Percentiles rank a stretch among this genome's conserved stretches.
phyloP scores from a whole-genome alignment of 1,140 invertebrate species.

The Hirudo medicinalis region DNA sequence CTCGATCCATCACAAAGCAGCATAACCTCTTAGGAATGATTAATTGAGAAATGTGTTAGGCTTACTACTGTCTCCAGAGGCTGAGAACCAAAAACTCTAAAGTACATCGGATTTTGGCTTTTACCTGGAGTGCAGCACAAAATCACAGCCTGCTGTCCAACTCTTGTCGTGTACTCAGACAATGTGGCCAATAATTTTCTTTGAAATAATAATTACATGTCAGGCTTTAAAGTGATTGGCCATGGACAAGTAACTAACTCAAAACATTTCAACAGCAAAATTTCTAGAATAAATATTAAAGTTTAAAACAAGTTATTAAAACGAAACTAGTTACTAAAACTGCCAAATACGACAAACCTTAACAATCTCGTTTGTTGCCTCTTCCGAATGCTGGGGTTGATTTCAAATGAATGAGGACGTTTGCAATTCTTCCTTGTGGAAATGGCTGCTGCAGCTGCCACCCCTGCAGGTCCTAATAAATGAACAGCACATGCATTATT shows the following conservation, averaged over 20 bases:
- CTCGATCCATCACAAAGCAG: too few relatives aligned
- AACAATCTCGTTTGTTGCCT: constrained; percentile 85
- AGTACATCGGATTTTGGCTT: constrained; percentile 44
- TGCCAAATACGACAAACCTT: constrained; percentile 45
- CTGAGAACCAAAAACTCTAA: constrained; percentile 88
- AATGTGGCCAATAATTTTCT: constrained; percentile 69
- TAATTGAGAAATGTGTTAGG: not conserved
- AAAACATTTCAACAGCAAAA: not conserved
- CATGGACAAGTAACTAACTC: not conserved
- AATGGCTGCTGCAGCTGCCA: constrained; percentile 89
- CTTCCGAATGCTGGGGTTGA: constrained; percentile 89
- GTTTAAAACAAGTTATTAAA: not conserved
- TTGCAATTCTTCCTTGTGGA: constrained; percentile 88
- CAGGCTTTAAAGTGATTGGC: not conserved
- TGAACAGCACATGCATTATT: not conserved
- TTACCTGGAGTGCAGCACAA: constrained; percentile 91
- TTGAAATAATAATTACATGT: constrained; percentile 28
- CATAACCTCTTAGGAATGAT: not conserved
- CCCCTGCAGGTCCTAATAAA: constrained; percentile 69
- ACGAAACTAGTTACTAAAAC: not conserved
- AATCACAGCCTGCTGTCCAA: constrained; percentile 93
- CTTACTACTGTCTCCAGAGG: constrained; percentile 82
- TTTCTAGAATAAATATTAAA: not conserved
- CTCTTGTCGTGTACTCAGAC: constrained; percentile 87
- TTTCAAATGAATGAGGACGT: constrained; percentile 88